Evolutionary conservation across 2,888 invertebrate species (phyloP), one percentile per base, ranked within the genome.

Genomic region (Craniophora ligustri): DNA sequence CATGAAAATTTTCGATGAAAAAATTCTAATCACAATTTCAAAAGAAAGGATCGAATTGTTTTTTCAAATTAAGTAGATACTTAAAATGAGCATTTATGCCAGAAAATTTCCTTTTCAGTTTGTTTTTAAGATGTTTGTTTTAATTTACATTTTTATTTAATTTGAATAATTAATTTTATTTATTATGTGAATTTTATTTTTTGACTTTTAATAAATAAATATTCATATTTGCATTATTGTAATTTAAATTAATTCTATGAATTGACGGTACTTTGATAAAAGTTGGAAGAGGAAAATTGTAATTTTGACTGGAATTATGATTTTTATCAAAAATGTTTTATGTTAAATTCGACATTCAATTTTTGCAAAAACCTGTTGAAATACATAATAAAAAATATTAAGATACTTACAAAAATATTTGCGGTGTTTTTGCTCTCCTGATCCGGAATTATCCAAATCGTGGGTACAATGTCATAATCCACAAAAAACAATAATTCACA

Each of bases 371-470:
- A 46, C 36, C 42, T 44, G 38, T 0, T 30, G 55, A 62, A 58
- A 49, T 32, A 45, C 36, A 21, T 46, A 58, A 60, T 18, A 46
- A 66, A 63, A 65, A 47, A 41, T n/a, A 42, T 67, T 61, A 70
- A 76, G 62, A 87, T 92, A 92, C 93, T 92, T 88, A 93, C 93
- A 76, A 88, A 93, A 93, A 92, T 93, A 92, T 92, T 93, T 93
- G 92, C 93, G 88, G 89, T 82, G 79, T 89, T 85, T 66, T 77
- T 71, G 79, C 72, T 84, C 91, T 89, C 89, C 88, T 88, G 85
- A 78, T 85, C 81, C 80, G 89, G 89, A 92, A 91, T 90, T 93
- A 92, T 92, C 93, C 92, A 92, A 92, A 88, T 88, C 72, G 85
- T 82, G 88, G 85, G 82, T 85, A 86, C 78, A 87, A 89, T 91